Evolutionary conservation across 1,140 invertebrate genomes (phyloP), one percentile per base, ranked within the genome.

Genomic region (Adelges cooleyi): DNA sequence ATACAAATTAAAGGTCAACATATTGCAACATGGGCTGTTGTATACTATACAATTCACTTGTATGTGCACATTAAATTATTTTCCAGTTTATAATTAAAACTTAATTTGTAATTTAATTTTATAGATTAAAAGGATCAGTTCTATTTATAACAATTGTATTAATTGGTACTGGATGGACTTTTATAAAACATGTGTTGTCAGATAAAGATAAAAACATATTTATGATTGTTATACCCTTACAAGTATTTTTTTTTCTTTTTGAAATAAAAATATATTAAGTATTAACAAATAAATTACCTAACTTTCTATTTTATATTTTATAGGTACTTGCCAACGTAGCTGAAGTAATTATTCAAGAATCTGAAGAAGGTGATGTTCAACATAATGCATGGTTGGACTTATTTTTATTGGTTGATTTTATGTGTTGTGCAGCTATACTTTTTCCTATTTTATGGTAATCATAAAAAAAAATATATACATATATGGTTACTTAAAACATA

Each of bases 181-280:
- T 98, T 73, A 94, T 99, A 54, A 99, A 99, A 74, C 92, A 98
- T 72, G 92, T 98, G 68, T 77, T 99, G 3, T 90, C 91, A 8
- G 92, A 96, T 68, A 86, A 92, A 68, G 96, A 99, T 71, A 96
- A 98, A 75, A 96, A 95, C 74, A 82, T 99, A n/a, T 98, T 99
- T 72, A 92, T 98, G 85, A 89, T 98, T 72, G 90, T 98, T 29
- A 93, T 99, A 72, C 95, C 95, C 10, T 76, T 99, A 36, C 95
- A 98, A 82, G 93, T 95, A 72, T 72, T 46, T 17, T n/a, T n/a
- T 6, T 27, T 42, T 23, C 6, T 38, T 53, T 33, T 2, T 2
- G 2, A 18, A 20, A 49, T 6, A 49, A 46, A 29, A 18, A 27
- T 22, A 5, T 23, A 11, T n/a, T 65, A 50, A n/a, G n/a, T 29